phyloP scores from a whole-genome alignment of 2,797 vertebrate genomes.

The Saxicola maurus region DNA sequence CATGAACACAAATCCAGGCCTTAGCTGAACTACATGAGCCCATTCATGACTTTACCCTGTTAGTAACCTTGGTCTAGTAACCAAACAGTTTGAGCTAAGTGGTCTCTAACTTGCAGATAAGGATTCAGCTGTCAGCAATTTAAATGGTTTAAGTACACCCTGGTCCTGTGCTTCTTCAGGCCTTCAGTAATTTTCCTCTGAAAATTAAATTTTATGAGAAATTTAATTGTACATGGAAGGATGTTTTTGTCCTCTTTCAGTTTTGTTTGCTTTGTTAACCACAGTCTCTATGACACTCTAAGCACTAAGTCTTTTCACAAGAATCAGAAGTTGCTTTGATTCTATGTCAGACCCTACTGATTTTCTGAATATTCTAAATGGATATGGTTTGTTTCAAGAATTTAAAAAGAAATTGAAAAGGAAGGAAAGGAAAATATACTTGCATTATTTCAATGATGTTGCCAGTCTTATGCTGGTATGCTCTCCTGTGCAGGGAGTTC shows the following conservation, averaged over 20 bases:
- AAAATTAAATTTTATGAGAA: too few species aligned
- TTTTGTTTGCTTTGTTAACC: not conserved
- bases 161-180: not conserved
- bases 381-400: not conserved
- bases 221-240: not conserved
- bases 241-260: not conserved
- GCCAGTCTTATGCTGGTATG: constrained; percentile 92
- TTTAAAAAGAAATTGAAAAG: not conserved
- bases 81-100: not conserved
- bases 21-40: not conserved
- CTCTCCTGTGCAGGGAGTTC: constrained; percentile 87
- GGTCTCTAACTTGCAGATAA: not conserved
- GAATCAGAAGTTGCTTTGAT: not conserved
- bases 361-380: not conserved
- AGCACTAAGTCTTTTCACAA: not conserved
- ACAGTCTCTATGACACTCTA: not conserved
- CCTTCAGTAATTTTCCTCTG: not conserved
- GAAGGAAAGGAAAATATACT: constrained; percentile 60
- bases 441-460: constrained; percentile 93
- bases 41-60: not conserved
- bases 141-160: not conserved
- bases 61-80: not conserved
- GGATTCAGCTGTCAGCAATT: not conserved
- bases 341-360: not conserved
- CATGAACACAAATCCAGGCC: not conserved